Percentiles rank a stretch among this genome's conserved stretches.
phyloP scores from a whole-genome alignment of 2,113 vertebrate species.

The Lamprologus lemairii region DNA sequence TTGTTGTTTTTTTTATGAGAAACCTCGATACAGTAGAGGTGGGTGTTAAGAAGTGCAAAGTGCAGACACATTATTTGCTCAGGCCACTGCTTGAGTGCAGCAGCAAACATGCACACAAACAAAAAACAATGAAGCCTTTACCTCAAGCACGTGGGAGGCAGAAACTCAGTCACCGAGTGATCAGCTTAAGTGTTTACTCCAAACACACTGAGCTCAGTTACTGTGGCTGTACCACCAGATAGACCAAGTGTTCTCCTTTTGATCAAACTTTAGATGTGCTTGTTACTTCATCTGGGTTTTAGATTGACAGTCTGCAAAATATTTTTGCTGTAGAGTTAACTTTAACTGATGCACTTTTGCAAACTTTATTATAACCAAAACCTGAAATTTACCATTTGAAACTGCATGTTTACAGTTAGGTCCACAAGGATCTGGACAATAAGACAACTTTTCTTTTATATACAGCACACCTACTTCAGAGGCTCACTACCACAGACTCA shows the following conservation, averaged over 20 bases:
- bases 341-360: not conserved
- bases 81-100: not conserved
- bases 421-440: not conserved
- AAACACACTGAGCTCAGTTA: not conserved
- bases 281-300: not conserved
- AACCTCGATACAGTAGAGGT: not conserved
- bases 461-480: not conserved
- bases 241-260: not conserved
- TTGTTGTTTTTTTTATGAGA: constrained; percentile 24
- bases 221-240: not conserved
- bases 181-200: not conserved
- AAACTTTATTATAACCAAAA: not conserved
- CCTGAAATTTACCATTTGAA: not conserved
- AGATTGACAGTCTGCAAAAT: not conserved
- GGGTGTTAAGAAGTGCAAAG: constrained; percentile 22
- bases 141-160: not conserved
- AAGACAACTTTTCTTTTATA: not conserved
- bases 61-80: not conserved
- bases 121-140: not conserved
- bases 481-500: not conserved
- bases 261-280: not conserved
- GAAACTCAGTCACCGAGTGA: not conserved
- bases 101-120: not conserved
- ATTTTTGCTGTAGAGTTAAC: not conserved
- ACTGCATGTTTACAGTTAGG: not conserved